Base-by-base conservation (phyloP, 2,888 invertebrate genomes). In the Drosophila recens region DNA sequence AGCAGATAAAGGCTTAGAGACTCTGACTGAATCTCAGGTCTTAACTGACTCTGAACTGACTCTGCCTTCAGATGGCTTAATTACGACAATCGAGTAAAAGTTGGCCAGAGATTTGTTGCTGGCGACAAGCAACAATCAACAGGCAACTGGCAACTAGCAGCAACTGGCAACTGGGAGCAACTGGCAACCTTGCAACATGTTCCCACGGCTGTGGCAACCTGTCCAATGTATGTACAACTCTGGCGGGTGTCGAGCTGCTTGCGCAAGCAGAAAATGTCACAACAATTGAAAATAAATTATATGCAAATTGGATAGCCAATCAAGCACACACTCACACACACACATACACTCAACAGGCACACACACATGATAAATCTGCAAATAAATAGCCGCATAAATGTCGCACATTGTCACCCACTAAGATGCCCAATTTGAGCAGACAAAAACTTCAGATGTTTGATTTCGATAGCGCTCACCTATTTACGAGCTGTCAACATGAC, bases 281-380 rank as follows among this genome's bases (percentile, higher is more conserved):
- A 86, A 82, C 87, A 87, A 86, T 87, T 86, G 87, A 65, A 82
- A 87, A 86, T 87, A 87, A 87, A 86, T 86, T 86, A 86, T 85
- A 86, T 86, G 86, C 83, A 86, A 86, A 86, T 87, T 85, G 87
- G 72, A 43, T 71, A 65, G 67, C 84, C 82, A 86, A 85, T 86
- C 82, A 80, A 65, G 59, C 38, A 38, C 42, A 23, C 5, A 34
- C 1, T 33, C 34, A 62, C 23, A 43, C 27, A 49, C 27, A 33
- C 52, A 10, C 13, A 36, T 4, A 3, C 36, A 38, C 36, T 3
- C 20, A 20, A 10, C 23, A 17, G 1, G 20, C 46, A 27, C 58
- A 63, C 40, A 46, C 49, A 57, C 57, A 56, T 73, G 67, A 72
- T 69, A 75, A 75, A 78, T 67, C 67, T 59, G 56, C 20, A 64